phyloP scores from a whole-genome alignment of 2,888 invertebrate species.

The Habrosyne pyritoides region DNA sequence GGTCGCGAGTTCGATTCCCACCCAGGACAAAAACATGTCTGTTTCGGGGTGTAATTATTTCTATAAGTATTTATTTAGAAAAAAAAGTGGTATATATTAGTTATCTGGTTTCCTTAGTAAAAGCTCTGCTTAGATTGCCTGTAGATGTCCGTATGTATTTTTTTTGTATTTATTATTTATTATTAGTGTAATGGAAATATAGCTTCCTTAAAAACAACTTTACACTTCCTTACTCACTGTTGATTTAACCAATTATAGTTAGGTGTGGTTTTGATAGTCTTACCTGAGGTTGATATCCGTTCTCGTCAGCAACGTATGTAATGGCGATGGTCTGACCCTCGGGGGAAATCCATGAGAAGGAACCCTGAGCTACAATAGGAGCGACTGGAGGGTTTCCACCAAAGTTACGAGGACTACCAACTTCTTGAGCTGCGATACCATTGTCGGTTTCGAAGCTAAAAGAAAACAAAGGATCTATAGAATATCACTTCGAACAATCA shows the following conservation, averaged over 20 bases:
- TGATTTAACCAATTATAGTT: neutral
- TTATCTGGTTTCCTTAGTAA: too few relatives aligned
- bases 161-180: too few relatives aligned
- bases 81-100: too few relatives aligned
- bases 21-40: too few relatives aligned
- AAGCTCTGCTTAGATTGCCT: too few relatives aligned
- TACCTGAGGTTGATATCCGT: conserved; percentile 86
- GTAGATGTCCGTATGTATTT: too few relatives aligned
- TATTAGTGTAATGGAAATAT: too few relatives aligned
- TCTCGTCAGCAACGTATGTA: conserved; percentile 86
- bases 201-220: too few relatives aligned
- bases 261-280: conserved; percentile 16
- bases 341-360: conserved; percentile 82
- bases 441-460: conserved; percentile 85
- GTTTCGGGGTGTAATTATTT: too few relatives aligned
- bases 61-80: too few relatives aligned
- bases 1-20: too few relatives aligned
- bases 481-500: neutral
- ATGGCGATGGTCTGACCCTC: conserved; percentile 83
- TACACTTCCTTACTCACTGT: neutral
- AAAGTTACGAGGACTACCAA: conserved; percentile 77
- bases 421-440: conserved; percentile 84
- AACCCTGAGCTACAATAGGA: conserved; percentile 76
- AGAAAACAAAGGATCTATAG: conserved; percentile 17
- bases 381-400: conserved; percentile 62